Evolutionary conservation across 2,113 vertebrate species (phyloP), one percentile per base, ranked within the genome.

Genomic region (Rhinichthys klamathensis): DNA sequence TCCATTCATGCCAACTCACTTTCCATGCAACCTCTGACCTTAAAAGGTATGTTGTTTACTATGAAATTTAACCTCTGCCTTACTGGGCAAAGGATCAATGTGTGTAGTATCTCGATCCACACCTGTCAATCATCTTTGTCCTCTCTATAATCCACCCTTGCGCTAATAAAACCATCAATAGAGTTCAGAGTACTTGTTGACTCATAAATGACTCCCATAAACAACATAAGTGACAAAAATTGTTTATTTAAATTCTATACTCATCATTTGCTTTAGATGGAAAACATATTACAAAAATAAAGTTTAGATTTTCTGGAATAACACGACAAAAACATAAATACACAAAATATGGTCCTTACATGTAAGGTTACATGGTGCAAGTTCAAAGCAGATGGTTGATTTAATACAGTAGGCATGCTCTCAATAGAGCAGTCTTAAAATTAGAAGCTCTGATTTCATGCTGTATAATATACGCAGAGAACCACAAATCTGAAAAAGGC

Each of bases 241-340:
- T 41, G 13, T 88, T 89, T 89, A 89, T 89, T 89, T 89, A 25
- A 38, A 70, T 88, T 84, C 41, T 70, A 76, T 83, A 30, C 32
- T 58, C 35, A 60, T 73, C 2, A 23, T 58, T 44, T 35, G 15
- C 0, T 83, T 77, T 41, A 54, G 67, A 72, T 77, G 51, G 23
- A 87, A 83, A 75, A 77, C 25, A 12, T 70, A 30, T 84, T 87
- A 88, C 25, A 89, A 89, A 87, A 88, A 89, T 86, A 89, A 41
- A 72, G 44, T 60, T 70, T 49, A 82, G 21, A 74, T 49, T 27
- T 77, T 30, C 60, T 11, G 25, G 30, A 49, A 3, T 44, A 72
- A 73, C 61, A 54, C 15, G 32, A 58, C 25, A 41, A 13, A 41
- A 65, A 84, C 23, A 51, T 41, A 67, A 27, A 67, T 65, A 70